Percentiles rank a stretch among this genome's conserved stretches.
Evolutionary conservation across 2,888 invertebrate genomes (phyloP).

Genomic region (Exephanes ischioxanthus): DNA sequence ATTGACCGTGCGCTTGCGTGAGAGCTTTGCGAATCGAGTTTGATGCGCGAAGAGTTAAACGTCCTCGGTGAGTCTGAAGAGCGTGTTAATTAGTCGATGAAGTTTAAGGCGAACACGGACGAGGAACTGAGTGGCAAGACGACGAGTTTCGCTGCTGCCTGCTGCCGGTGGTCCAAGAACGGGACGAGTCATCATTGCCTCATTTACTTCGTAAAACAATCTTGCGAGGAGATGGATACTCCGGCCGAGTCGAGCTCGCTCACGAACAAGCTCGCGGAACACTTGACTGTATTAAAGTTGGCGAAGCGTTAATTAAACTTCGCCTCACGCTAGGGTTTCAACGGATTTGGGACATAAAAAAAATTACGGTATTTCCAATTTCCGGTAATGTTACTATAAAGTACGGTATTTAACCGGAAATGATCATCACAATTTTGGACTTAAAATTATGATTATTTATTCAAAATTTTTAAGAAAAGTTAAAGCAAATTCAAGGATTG

Average conservation of each 20-base stretch:
- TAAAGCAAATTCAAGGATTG: too few relatives aligned
- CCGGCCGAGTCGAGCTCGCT: neutral
- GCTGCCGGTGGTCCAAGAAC: constrained; percentile 78
- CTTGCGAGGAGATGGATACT: constrained; percentile 50
- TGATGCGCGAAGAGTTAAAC: neutral
- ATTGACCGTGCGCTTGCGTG: neutral
- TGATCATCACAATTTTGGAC: too few relatives aligned
- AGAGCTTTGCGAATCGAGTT: constrained; percentile 5
- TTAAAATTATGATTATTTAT: too few relatives aligned
- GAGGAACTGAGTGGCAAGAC: constrained; percentile 67
- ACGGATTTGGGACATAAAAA: neutral
- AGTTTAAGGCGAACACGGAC: constrained; percentile 70
- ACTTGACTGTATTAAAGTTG: constrained; percentile 82
- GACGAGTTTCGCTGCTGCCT: constrained; percentile 71
- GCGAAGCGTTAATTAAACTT: constrained; percentile 83
- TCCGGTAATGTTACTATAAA: neutral
- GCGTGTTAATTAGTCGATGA: constrained; percentile 79
- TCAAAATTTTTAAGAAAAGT: too few relatives aligned
- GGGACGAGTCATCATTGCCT: constrained; percentile 83
- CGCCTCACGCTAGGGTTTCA: constrained; percentile 21
- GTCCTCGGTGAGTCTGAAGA: constrained; percentile 16
- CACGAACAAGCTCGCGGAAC: constrained; percentile 8
- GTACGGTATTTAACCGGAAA: neutral
- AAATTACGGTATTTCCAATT: too few relatives aligned
- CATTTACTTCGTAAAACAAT: constrained; percentile 84